Evolutionary conservation across 2,888 invertebrate species (phyloP), one percentile per base, ranked within the genome.

Genomic region (Drosophila recens): DNA sequence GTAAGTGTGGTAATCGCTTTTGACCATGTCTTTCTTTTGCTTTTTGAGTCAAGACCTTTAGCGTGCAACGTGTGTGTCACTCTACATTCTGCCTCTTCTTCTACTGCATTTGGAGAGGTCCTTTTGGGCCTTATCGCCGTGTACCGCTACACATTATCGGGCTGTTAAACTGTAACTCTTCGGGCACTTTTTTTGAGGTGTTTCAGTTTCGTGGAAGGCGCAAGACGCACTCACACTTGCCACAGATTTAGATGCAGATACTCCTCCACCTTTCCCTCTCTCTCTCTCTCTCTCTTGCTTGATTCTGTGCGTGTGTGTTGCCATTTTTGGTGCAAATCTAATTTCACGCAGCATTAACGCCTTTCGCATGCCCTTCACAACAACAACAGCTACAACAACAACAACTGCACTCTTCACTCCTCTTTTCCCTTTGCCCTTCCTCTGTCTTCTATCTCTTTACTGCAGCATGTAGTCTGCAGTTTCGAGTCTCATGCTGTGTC

Each of bases 311-410:
- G 30, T 33, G 43, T 57, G 36, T 76, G 62, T 77, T 73, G 78
- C 69, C 67, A 66, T 79, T 86, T 87, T 85, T 79, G 83, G 72
- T 79, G 87, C 87, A 92, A 92, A 92, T 92, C 92, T 92, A 92
- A 92, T 92, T 92, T 92, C 92, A 92, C 91, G 92, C 92, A 90
- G 92, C 87, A 92, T 92, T 92, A 92, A 91, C 90, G 85, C 84
- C 88, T 89, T 80, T 80, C 78, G 75, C 78, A 80, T 82, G 82
- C 83, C 80, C 88, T 84, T 87, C 88, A 69, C 63, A 59, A 49
- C 49, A 15, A 40, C 40, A 30, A 30, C 30, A 30, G 1, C 30
- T 0, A 30, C 30, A 6, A 6, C 27, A 40, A n/a, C n/a, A n/a
- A 40, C 36, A 36, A n/a, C 42, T 51, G 17, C 33, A 40, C 45